Conservation (phyloP, 2,888 invertebrate genomes). For the Amblyjoppa proteus region DNA sequence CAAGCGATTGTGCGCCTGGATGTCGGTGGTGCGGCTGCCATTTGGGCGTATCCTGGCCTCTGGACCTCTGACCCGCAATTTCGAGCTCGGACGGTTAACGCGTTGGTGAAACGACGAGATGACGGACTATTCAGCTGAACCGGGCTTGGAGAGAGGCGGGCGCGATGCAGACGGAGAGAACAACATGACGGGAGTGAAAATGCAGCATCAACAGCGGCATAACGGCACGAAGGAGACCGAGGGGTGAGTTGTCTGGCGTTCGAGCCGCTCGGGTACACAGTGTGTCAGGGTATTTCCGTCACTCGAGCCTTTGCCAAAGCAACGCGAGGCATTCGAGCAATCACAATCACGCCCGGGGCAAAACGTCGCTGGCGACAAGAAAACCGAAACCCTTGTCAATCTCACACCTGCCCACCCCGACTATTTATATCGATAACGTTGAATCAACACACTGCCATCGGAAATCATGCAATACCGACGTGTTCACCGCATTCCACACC, state of each 20-base stretch:
- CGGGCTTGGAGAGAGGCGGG: background rate
- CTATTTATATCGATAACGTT: background rate
- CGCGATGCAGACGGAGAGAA: constrained; percentile 28
- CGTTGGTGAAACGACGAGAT: constrained; percentile 52
- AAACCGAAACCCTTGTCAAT: constrained; percentile 21
- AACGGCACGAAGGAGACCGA: background rate
- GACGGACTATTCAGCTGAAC: constrained; percentile 51
- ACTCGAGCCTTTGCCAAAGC: constrained; percentile 50
- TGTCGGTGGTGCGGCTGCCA: constrained; percentile 42
- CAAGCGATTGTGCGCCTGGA: constrained; percentile 53
- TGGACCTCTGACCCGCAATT: constrained; percentile 53
- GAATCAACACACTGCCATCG: constrained; percentile 4
- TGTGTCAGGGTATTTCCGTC: constrained; percentile 46
- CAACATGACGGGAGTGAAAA: constrained; percentile 11
- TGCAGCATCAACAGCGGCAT: constrained; percentile 25
- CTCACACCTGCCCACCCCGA: background rate
- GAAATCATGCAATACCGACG: background rate
- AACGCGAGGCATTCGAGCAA: constrained; percentile 27
- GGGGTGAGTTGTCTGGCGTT: constrained; percentile 3
- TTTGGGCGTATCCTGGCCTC: constrained; percentile 39
- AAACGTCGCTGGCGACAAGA: constrained; percentile 3
- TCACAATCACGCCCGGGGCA: constrained; percentile 25
- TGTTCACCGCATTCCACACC: background rate
- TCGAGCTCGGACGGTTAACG: constrained; percentile 57
- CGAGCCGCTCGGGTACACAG: constrained; percentile 33